Evolutionary conservation across 2,888 invertebrate species (phyloP), one percentile per base, ranked within the genome.

Genomic region (Pyrgus malvae): DNA sequence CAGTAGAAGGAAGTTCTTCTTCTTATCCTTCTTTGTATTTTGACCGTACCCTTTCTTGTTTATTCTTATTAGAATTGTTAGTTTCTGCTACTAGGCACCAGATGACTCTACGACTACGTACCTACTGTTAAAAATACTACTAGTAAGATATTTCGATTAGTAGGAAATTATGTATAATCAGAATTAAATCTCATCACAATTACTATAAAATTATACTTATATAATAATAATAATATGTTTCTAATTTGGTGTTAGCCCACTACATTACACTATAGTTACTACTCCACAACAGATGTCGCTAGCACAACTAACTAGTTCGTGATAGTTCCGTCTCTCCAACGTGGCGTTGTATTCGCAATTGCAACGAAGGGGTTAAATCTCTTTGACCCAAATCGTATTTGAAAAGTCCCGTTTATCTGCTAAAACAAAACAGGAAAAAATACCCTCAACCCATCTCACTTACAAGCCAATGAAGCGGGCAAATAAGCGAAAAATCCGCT

Each of bases 401-500:
- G 42, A 56, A 57, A 61, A 59, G 54, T 57, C 54, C 45, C 56
- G 64, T 65, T 64, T 62, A 57, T 60, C 58, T 56, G 50, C 58
- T 70, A 80, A 77, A 71, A 78, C 70, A 78, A 74, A 74, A 76
- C 67, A 68, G 66, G 72, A 76, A 72, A 72, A 74, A 60, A 41
- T 53, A n/a, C n/a, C 60, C 62, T 68, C 66, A 69, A 78, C 85
- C 85, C 83, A 76, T 83, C 83, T 87, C 89, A 83, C 84, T 88
- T 85, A 83, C 85, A 76, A 87, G 86, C 86, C 89, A 89, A 89
- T 89, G 89, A 88, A 84, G 88, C 86, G 84, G 74, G 85, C 83
- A 86, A 88, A 89, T 86, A 88, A 82, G 82, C 86, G 85, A 88
- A 85, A 89, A 90, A 89, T 87, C 84, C 82, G 77, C 77, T 78